Conservation (phyloP, 2,113 vertebrate species). For the Tenrec ecaudatus region DNA sequence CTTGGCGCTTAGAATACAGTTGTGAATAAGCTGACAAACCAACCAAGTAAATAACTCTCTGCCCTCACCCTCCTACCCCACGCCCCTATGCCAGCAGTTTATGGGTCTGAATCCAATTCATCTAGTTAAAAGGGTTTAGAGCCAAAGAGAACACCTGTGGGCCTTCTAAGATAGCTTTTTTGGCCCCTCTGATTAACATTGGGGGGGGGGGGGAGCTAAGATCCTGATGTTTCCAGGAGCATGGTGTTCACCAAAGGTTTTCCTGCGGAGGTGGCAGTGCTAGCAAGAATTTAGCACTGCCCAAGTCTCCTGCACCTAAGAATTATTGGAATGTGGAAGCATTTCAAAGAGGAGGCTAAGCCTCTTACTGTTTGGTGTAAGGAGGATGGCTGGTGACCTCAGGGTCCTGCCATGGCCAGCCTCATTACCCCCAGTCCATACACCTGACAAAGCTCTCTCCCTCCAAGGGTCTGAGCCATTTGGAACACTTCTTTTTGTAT, state of each 20-base stretch:
- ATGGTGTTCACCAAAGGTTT: background rate
- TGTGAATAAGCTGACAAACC: background rate
- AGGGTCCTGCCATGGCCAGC: background rate
- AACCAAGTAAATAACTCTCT: background rate
- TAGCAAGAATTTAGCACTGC: background rate
- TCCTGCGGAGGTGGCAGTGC: background rate
- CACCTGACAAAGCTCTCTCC: too few relatives aligned
- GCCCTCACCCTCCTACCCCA: background rate
- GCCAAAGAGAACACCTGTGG: constrained; percentile 8
- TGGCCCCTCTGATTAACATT: constrained; percentile 20
- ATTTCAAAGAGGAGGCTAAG: background rate
- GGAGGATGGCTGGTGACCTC: background rate
- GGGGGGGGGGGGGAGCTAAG: background rate
- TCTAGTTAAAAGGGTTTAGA: constrained; percentile 32
- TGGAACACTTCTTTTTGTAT: background rate
- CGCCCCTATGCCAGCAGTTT: background rate
- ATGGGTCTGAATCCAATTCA: constrained; percentile 8
- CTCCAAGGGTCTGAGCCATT: background rate
- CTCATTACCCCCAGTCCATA: too few relatives aligned
- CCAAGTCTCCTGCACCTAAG: background rate
- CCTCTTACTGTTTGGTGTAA: background rate
- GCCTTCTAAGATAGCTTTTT: constrained; percentile 7
- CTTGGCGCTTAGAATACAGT: background rate
- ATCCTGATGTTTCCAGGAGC: constrained; percentile 50
- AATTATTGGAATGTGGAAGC: background rate